Conservation (phyloP, 64 coral and sea anemone genomes). For the Anthopleura sola region DNA sequence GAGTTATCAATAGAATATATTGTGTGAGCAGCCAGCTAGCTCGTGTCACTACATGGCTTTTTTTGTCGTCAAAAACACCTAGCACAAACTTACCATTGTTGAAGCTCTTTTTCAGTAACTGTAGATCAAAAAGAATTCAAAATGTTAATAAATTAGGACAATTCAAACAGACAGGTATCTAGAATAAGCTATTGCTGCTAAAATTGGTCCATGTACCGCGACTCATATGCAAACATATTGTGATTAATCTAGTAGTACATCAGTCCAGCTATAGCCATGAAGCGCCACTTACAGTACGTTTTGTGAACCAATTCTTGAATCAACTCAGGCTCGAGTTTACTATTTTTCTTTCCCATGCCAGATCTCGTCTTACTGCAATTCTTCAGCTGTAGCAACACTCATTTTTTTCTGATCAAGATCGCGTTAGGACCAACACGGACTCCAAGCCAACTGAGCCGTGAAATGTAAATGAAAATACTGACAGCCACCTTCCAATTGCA, state of each 20-base stretch:
- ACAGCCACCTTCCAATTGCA: not conserved
- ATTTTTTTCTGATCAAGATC: not conserved
- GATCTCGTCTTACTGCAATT: not conserved
- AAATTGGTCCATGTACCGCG: not conserved
- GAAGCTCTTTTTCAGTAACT: conserved; percentile 98
- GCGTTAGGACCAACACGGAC: not conserved
- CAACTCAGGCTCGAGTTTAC: conserved; percentile 75
- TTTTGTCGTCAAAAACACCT: not conserved
- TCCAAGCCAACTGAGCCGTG: not conserved
- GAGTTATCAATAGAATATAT: not conserved
- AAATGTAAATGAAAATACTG: not conserved
- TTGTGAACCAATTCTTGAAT: conserved; percentile 89
- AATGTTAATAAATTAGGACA: conserved; percentile 16
- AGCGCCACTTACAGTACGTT: conserved; percentile 81
- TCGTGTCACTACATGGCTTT: not conserved
- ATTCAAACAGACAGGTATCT: not conserved
- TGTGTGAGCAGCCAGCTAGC: not conserved
- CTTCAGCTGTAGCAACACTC: not conserved
- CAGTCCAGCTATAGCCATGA: not conserved
- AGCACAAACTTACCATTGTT: conserved; percentile 80
- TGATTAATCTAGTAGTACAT: not conserved
- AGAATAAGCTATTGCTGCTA: not conserved
- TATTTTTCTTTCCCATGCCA: conserved; percentile 92
- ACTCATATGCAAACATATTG: not conserved
- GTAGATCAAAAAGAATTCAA: conserved; percentile 18